phyloP scores from a whole-genome alignment of 2,113 vertebrate genomes.

The Telmatochromis bifrenatus region DNA sequence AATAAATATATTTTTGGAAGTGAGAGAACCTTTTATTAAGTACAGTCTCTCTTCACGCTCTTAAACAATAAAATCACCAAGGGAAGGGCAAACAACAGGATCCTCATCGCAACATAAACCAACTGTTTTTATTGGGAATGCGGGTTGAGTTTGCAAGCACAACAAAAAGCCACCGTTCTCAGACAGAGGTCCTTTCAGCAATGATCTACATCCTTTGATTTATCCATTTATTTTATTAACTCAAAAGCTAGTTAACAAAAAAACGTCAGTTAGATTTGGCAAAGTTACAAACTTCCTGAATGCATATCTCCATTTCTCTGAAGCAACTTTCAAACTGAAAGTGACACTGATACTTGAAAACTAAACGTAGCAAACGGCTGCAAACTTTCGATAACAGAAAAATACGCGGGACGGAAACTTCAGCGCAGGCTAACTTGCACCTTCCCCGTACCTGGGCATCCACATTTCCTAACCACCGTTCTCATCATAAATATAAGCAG shows the following conservation, averaged over 20 bases:
- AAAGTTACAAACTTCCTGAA: neutral
- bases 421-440: neutral
- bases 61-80: neutral
- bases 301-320: neutral
- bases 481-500: neutral
- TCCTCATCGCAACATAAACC: neutral
- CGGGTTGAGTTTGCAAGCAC: neutral
- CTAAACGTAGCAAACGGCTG: neutral
- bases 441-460: neutral
- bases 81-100: neutral
- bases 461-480: neutral
- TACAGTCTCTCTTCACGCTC: neutral
- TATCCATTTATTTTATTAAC: neutral
- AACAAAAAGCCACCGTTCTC: neutral
- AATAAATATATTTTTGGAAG: neutral
- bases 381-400: neutral
- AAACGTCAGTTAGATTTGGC: too few relatives aligned
- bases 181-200: neutral
- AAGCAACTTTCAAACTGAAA: neutral
- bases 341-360: neutral
- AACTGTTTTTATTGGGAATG: neutral
- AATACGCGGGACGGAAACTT: accelerated
- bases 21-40: neutral
- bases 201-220: neutral
- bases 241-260: neutral